These are phyloP conservation scores for Lepidocolaptes lacrymiger DNA, from an alignment of 2,797 vertebrate genomes.

Conservation along the genomic window DNA sequence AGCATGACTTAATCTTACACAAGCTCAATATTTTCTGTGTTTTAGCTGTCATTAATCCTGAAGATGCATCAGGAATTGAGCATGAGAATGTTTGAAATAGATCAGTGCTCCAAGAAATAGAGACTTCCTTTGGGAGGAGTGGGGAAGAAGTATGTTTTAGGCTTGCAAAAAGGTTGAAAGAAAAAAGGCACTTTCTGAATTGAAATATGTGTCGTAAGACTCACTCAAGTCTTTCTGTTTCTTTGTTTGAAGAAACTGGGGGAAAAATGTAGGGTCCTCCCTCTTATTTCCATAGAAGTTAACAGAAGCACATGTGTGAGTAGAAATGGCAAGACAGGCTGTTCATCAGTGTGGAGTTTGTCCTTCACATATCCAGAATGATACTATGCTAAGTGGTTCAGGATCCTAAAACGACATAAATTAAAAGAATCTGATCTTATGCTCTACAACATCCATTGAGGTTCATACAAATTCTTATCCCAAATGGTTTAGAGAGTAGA, in stretches of 20 bases:
- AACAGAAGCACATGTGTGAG: background rate
- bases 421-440: background rate
- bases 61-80: background rate
- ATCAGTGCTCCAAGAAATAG: background rate
- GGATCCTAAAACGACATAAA: background rate
- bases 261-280: fast-evolving
- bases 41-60: background rate
- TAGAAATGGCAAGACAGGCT: background rate
- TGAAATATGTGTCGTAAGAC: background rate
- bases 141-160: background rate
- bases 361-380: background rate
- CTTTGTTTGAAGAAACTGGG: background rate
- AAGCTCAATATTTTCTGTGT: background rate
- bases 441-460: background rate
- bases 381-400: background rate
- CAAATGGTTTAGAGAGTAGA: background rate
- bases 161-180: background rate
- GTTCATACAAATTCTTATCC: background rate
- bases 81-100: background rate
- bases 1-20: background rate
- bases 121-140: background rate
- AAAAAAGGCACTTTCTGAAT: background rate
- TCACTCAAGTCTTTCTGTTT: background rate
- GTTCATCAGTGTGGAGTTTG: background rate
- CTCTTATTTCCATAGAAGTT: background rate